Evolutionary conservation across 2,797 vertebrate genomes (phyloP).

Genomic region (Hybognathus amarus): DNA sequence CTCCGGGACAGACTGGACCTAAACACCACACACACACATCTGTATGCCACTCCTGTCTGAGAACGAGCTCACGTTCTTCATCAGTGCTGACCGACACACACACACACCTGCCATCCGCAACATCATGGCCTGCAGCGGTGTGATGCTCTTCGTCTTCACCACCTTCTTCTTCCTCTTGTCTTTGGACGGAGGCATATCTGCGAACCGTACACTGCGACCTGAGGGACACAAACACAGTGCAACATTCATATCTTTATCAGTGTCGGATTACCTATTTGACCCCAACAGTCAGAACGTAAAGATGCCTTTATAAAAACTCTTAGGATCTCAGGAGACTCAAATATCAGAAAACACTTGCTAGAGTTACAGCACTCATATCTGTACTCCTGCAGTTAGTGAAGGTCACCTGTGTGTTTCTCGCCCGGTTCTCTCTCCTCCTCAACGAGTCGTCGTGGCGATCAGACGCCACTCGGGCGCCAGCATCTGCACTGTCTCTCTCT

Average conservation of each 20-base stretch:
- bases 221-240: not conserved
- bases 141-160: slow-evolving; percentile 95
- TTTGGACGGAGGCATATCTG: slow-evolving; percentile 85
- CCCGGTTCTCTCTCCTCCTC: slow-evolving; percentile 68
- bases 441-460: slow-evolving; percentile 79
- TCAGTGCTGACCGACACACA: slow-evolving; percentile 59
- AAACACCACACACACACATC: slow-evolving; percentile 45
- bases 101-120: slow-evolving; percentile 95
- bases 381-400: not conserved
- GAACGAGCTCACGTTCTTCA: too few relatives aligned
- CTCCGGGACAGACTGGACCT: slow-evolving; percentile 96
- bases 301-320: too few relatives aligned
- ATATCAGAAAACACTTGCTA: too few relatives aligned
- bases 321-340: too few relatives aligned
- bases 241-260: too few relatives aligned
- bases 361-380: not conserved
- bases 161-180: slow-evolving; percentile 85
- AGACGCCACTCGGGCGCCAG: slow-evolving; percentile 65
- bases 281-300: too few relatives aligned
- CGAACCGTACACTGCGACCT: slow-evolving; percentile 94
- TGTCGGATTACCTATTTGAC: too few relatives aligned
- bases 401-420: slow-evolving; percentile 66
- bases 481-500: slow-evolving; percentile 71
- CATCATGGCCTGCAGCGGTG: slow-evolving; percentile 99
- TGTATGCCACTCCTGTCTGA: too few relatives aligned